Percentiles rank a stretch among this genome's conserved stretches.
Conservation (phyloP, 1,140 invertebrate genomes). For the Eumaeus atala region DNA sequence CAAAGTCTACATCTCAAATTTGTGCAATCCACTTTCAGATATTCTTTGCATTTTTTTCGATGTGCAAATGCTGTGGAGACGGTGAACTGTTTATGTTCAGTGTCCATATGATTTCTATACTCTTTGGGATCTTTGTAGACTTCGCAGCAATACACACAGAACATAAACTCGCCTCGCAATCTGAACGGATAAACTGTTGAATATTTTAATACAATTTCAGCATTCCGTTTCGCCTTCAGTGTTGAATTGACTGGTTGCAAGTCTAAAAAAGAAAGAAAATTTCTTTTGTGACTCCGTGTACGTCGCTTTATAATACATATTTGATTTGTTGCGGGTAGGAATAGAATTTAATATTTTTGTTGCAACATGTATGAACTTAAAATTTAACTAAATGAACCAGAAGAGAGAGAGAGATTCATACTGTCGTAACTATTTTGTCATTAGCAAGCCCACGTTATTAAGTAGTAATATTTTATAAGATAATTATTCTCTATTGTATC, state of each 20-base stretch:
- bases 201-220: conserved; percentile 54
- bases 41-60: conserved; percentile 28
- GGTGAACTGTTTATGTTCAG: conserved; percentile 34
- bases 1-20: conserved; percentile 41
- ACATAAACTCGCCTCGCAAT: conserved; percentile 39
- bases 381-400: too few relatives aligned
- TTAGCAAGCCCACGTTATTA: too few relatives aligned
- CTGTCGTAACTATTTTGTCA: too few relatives aligned
- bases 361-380: too few relatives aligned
- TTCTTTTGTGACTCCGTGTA: conserved; percentile 21
- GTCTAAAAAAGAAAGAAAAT: conserved; percentile 58
- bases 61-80: conserved; percentile 43
- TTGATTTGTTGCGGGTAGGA: neutral
- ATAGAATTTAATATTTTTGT: too few relatives aligned
- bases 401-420: too few relatives aligned
- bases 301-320: neutral
- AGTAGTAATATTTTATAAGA: too few relatives aligned
- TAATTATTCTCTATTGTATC: too few relatives aligned
- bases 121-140: conserved; percentile 34
- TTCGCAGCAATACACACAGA: conserved; percentile 61
- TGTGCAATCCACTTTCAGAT: conserved; percentile 45
- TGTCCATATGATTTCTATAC: conserved; percentile 40
- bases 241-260: conserved; percentile 30
- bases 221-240: conserved; percentile 49
- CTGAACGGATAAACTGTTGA: conserved; percentile 60